Evolutionary conservation across 2,888 invertebrate species (phyloP), one percentile per base, ranked within the genome.

Genomic region (Carpatolechia fugitivella): DNA sequence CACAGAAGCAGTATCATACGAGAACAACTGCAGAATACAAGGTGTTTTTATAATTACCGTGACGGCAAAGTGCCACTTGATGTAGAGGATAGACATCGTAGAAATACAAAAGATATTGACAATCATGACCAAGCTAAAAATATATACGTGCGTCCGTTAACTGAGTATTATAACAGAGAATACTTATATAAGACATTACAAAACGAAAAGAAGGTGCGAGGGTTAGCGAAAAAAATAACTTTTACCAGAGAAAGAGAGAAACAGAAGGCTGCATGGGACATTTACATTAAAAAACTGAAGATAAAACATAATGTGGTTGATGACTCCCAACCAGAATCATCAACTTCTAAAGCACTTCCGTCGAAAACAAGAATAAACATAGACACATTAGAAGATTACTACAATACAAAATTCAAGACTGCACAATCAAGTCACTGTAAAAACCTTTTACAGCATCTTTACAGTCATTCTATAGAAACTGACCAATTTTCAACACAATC

Each of bases 261-360:
- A 77, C 82, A 1, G 71, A 76, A 66, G 74, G 69, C 50, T 38
- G 33, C 18, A 29, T 50, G 50, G 50, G 38, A 50, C 14, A 24
- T 24, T 3, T 50, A 38, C 11, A 50, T 50, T 11, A 11, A 38
- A 3, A n/a, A 50, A 38, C 18, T 50, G 3, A 36, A 24, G 8
- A 38, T 38, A 6, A 50, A 50, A 29, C 50, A 50, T 29, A 18
- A 11, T 14, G 16, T 14, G 13, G 10, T 3, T 5, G 44, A 44
- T 29, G 44, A 6, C 13, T 8, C 29, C 13, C 44, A 29, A 44
- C 4, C 40, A 3, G 6, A 33, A 33, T 8, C 33, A 29, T 20
- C 29, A 1, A n/a, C n/a, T 5, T 24, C 20, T n/a, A 20, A 44
- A 13, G 0, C 44, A 7, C 10, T 48, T 13, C 1, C 31, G 14